These are phyloP conservation scores for Anoplopoma fimbria DNA, from an alignment of 2,113 vertebrate species.

Conservation along the genomic window DNA sequence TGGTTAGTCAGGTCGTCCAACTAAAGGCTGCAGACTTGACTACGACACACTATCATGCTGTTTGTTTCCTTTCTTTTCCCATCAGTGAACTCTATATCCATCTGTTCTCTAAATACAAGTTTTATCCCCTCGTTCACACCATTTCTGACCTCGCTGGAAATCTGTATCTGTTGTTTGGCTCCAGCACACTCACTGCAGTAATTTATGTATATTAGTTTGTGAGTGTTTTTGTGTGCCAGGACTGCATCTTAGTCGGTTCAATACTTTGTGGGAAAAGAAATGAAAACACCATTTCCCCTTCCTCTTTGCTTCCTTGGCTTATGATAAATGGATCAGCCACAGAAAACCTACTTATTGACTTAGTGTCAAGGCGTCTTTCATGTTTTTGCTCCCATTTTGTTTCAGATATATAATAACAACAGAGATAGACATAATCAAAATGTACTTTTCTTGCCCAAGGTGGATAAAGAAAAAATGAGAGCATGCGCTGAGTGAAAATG, in stretches of 20 bases:
- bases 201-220: neutral
- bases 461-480: neutral
- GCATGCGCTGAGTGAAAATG: conserved; percentile 3
- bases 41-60: neutral
- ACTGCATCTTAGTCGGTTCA: neutral
- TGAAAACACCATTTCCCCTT: neutral
- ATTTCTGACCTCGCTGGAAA: conserved; percentile 53
- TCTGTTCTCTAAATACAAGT: conserved; percentile 41
- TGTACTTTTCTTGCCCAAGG: neutral
- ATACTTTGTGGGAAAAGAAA: conserved; percentile 5
- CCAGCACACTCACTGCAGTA: conserved; percentile 18
- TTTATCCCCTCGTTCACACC: conserved; percentile 27
- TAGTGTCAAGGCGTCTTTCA: too few species aligned
- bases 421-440: neutral
- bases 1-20: neutral
- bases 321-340: conserved; percentile 21
- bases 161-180: conserved; percentile 47
- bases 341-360: neutral
- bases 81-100: conserved; percentile 13
- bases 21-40: neutral
- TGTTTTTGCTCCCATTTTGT: neutral
- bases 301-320: neutral
- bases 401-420: neutral
- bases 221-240: neutral
- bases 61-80: neutral